Percentiles rank a stretch among this genome's conserved stretches.
phyloP scores from a whole-genome alignment of 2,797 vertebrate species.

The Chanos chanos region DNA sequence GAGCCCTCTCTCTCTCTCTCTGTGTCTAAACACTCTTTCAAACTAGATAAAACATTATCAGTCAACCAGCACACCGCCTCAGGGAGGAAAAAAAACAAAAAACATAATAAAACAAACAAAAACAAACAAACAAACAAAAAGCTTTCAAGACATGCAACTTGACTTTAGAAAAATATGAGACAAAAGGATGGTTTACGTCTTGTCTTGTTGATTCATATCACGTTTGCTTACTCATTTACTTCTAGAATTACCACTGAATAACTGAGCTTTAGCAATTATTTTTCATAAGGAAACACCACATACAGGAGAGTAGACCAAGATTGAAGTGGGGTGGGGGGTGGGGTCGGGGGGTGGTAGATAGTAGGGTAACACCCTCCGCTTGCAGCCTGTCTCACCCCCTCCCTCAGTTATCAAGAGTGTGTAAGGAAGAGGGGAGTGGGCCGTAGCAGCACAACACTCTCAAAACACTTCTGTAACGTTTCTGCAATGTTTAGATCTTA shows the following conservation, averaged over 20 bases:
- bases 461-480: conserved; percentile 30
- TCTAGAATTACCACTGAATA: conserved; percentile 57
- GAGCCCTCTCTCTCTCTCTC: too few species aligned
- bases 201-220: conserved; percentile 42
- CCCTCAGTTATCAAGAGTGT: conserved; percentile 22
- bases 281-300: conserved; percentile 65
- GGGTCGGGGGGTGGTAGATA: too few species aligned
- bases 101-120: conserved; percentile 16
- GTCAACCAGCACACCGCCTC: too few species aligned
- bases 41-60: too few species aligned
- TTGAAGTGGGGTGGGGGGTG: too few species aligned
- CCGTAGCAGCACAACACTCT: conserved; percentile 63
- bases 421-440: conserved; percentile 28
- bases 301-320: conserved; percentile 51
- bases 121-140: conserved; percentile 34
- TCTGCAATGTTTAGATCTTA: background rate
- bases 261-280: conserved; percentile 50
- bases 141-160: conserved; percentile 61
- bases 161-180: conserved; percentile 67
- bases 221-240: conserved; percentile 44
- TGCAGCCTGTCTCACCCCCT: conserved; percentile 27
- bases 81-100: too few species aligned
- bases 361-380: too few species aligned
- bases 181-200: conserved; percentile 53
- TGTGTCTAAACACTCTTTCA: too few species aligned